Evolutionary conservation across 2,888 invertebrate species (phyloP).

Genomic region (Clepsis dumicolana): DNA sequence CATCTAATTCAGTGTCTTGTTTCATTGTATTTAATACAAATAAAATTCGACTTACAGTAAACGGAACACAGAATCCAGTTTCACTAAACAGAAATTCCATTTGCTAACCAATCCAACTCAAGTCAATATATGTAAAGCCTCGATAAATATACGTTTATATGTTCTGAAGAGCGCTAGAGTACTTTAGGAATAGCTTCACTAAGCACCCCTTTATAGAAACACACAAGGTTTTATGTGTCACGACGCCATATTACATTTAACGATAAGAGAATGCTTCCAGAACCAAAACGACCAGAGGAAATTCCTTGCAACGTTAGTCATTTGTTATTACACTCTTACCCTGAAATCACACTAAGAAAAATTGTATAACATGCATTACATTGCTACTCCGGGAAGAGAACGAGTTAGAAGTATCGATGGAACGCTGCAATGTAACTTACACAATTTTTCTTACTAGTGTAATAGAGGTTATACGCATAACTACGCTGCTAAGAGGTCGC

Average conservation of each 20-base stretch:
- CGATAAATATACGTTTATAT: neutral
- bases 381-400: too few relatives aligned
- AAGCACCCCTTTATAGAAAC: neutral
- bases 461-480: neutral
- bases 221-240: neutral
- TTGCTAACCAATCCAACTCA: neutral
- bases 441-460: too few relatives aligned
- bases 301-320: conserved; percentile 7
- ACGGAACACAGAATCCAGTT: neutral
- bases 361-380: too few relatives aligned
- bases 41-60: neutral
- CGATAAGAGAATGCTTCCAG: neutral
- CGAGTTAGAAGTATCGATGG: too few relatives aligned
- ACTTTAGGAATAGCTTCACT: neutral
- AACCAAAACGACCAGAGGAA: neutral
- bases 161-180: neutral
- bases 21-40: too few relatives aligned
- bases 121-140: neutral
- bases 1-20: too few relatives aligned
- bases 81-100: neutral
- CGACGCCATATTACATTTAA: neutral
- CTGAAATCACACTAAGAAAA: too few relatives aligned
- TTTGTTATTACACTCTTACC: neutral
- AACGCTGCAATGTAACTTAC: too few relatives aligned
- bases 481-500: neutral